Evolutionary conservation across 2,797 vertebrate species (phyloP).

Genomic region (Staurois parvus): DNA sequence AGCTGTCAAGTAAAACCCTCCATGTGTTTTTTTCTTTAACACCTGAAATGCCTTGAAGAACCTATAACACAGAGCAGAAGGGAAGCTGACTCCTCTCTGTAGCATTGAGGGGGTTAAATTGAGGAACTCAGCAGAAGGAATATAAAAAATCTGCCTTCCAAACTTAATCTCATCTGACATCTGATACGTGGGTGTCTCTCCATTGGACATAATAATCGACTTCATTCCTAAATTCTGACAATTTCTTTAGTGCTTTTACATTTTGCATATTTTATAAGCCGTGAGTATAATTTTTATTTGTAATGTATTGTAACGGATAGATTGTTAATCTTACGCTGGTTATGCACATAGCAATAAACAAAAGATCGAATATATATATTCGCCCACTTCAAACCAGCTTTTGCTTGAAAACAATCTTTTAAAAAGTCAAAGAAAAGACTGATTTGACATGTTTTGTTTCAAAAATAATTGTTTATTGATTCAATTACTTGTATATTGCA

Average conservation of each 20-base stretch:
- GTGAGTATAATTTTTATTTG: neutral
- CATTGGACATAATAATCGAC: constrained; percentile 39
- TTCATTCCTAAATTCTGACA: constrained; percentile 32
- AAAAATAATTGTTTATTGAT: no score
- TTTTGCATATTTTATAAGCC: neutral
- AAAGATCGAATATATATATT: no score
- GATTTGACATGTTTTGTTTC: no score
- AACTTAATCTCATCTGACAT: constrained; percentile 48
- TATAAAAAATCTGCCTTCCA: constrained; percentile 44
- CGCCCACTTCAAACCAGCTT: no score
- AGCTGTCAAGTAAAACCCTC: constrained; percentile 22
- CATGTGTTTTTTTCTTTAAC: constrained; percentile 11
- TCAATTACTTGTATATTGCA: no score
- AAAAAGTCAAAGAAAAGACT: no score
- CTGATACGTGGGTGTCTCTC: constrained; percentile 57
- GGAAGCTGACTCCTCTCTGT: no score
- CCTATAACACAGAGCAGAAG: neutral
- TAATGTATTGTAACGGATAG: neutral
- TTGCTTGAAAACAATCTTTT: no score
- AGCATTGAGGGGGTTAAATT: constrained; percentile 25
- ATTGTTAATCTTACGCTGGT: no score
- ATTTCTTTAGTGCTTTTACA: neutral
- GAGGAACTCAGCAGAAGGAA: constrained; percentile 44
- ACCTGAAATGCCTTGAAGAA: neutral
- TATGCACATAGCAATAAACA: no score